phyloP scores from a whole-genome alignment of 2,113 vertebrate genomes.

The Mobula hypostoma region DNA sequence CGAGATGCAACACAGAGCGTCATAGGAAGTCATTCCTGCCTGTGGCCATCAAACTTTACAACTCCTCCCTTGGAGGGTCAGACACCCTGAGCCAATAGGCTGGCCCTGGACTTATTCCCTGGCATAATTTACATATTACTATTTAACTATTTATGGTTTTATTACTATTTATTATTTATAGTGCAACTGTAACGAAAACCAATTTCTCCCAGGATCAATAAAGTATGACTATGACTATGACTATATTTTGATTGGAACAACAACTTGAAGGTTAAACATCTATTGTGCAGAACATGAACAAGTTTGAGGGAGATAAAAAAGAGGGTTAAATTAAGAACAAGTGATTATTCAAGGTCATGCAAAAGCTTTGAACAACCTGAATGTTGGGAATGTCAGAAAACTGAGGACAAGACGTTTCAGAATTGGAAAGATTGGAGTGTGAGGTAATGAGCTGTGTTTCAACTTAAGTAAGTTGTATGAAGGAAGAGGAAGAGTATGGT shows the following conservation, averaged over 20 bases:
- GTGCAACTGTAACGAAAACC: no score
- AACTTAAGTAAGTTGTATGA: background rate
- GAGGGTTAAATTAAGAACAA: background rate
- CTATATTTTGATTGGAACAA: background rate
- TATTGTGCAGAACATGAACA: background rate
- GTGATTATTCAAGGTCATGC: background rate
- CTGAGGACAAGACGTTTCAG: background rate
- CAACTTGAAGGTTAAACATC: background rate
- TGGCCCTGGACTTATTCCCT: no score
- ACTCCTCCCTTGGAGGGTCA: no score
- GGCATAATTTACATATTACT: no score
- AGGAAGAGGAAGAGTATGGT: background rate
- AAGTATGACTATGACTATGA: no score
- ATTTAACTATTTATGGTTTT: no score
- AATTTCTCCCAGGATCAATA: no score
- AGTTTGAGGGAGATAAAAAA: background rate
- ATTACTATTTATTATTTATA: no score
- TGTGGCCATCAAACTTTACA: no score
- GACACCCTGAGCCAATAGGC: no score
- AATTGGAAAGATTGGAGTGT: background rate
- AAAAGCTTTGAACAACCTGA: background rate
- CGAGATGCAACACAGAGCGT: no score
- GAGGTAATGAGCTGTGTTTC: background rate
- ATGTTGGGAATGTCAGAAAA: background rate
- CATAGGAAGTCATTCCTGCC: no score